A percentile compares a stretch with the other conserved stretches of the same genome.
These are phyloP conservation scores for Bedellia somnulentella DNA, from an alignment of 2,888 invertebrate genomes.

Conservation along the genomic window DNA sequence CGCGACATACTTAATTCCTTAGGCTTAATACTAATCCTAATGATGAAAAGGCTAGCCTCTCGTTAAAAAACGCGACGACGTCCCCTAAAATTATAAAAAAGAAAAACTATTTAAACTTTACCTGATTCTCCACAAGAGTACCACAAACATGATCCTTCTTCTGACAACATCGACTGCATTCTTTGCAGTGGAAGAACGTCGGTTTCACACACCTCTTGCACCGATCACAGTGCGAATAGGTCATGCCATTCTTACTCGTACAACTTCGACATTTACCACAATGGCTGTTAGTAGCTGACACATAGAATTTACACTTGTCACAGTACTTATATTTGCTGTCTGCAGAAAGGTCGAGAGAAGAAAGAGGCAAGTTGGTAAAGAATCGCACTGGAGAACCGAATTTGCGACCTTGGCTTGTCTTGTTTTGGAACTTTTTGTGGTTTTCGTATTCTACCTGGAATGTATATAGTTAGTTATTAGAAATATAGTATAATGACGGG, in stretches of 20 bases:
- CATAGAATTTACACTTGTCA: conserved; percentile 70
- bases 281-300: conserved; percentile 31
- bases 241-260: conserved; percentile 61
- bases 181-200: conserved; percentile 76
- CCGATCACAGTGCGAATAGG: conserved; percentile 75
- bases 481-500: conserved; percentile 24
- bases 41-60: no score
- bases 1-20: no score
- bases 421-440: conserved; percentile 70
- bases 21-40: no score
- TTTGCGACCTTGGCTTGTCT: conserved; percentile 66
- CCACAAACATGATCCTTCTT: conserved; percentile 38
- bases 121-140: conserved; percentile 35
- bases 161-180: conserved; percentile 68
- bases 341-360: conserved; percentile 42
- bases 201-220: conserved; percentile 86
- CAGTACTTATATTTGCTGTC: conserved; percentile 77
- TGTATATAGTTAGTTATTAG: no score
- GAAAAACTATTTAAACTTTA: conserved; percentile 10
- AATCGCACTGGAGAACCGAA: conserved; percentile 84
- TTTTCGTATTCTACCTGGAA: conserved; percentile 77
- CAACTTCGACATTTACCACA: conserved; percentile 40
- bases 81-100: not conserved
- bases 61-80: no score
- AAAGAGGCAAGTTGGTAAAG: conserved; percentile 76